A percentile compares a stretch with the other conserved stretches of the same genome.
Conservation (phyloP, 1,140 invertebrate genomes). For the Mizuhopecten yessoensis region DNA sequence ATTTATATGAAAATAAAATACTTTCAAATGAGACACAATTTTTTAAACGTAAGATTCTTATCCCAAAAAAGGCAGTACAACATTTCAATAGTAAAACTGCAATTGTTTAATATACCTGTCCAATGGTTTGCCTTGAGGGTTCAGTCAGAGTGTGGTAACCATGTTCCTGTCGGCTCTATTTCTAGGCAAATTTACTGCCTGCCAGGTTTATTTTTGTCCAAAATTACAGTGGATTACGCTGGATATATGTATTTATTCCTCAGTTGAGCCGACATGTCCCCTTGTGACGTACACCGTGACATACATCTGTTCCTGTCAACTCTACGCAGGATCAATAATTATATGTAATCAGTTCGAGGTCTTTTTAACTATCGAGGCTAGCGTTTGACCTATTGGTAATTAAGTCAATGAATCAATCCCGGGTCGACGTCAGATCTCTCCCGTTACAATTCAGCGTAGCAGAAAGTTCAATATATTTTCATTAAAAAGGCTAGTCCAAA, state of each 20-base stretch:
- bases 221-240: background rate
- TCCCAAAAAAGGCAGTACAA: no score
- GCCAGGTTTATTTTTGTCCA: background rate
- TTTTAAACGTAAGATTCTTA: no score
- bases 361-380: background rate
- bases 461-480: conserved; percentile 22
- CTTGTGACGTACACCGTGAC: background rate
- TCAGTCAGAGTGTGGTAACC: no score
- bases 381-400: background rate
- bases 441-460: background rate
- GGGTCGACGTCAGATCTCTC: background rate
- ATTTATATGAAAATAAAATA: no score
- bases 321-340: background rate
- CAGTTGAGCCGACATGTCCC: background rate
- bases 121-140: no score
- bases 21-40: no score
- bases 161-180: no score
- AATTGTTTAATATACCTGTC: no score
- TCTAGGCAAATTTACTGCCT: background rate
- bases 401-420: background rate
- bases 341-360: background rate
- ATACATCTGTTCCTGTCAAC: background rate
- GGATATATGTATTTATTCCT: no score
- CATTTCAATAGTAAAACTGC: no score
- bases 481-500: conserved; percentile 35